These are phyloP conservation scores for Capromys pilorides DNA, from an alignment of 2,797 vertebrate species.

Conservation along the genomic window DNA sequence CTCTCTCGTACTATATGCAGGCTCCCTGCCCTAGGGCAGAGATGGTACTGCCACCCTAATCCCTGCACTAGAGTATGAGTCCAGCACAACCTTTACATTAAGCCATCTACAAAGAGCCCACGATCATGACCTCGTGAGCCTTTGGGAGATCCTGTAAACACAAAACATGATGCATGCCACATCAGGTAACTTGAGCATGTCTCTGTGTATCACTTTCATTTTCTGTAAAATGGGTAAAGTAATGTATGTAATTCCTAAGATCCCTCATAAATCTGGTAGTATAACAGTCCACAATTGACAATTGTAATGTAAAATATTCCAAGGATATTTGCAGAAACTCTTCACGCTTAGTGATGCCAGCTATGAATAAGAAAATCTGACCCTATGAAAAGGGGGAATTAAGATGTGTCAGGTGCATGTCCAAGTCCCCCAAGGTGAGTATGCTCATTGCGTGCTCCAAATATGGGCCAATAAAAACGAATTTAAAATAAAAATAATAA, in stretches of 20 bases:
- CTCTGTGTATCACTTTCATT: background rate
- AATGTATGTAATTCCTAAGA: background rate
- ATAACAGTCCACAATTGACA: background rate
- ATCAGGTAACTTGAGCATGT: conserved; percentile 1
- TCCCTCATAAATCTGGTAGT: background rate
- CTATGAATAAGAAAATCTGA: background rate
- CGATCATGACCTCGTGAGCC: background rate
- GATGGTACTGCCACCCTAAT: background rate
- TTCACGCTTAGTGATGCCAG: background rate
- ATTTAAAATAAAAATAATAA: background rate
- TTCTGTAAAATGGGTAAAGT: background rate
- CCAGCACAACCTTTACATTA: background rate
- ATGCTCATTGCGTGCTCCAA: background rate
- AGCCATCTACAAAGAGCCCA: background rate
- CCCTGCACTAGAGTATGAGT: background rate
- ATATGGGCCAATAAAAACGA: background rate
- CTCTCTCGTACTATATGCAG: background rate
- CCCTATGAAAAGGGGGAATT: background rate
- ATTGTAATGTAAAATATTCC: background rate
- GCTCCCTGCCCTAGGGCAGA: background rate
- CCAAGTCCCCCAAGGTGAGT: background rate
- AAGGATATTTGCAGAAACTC: background rate
- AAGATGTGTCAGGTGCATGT: background rate
- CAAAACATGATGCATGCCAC: background rate
- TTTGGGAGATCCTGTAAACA: background rate